Conservation (phyloP, 2,888 invertebrate genomes). For the Papilio gigon region DNA sequence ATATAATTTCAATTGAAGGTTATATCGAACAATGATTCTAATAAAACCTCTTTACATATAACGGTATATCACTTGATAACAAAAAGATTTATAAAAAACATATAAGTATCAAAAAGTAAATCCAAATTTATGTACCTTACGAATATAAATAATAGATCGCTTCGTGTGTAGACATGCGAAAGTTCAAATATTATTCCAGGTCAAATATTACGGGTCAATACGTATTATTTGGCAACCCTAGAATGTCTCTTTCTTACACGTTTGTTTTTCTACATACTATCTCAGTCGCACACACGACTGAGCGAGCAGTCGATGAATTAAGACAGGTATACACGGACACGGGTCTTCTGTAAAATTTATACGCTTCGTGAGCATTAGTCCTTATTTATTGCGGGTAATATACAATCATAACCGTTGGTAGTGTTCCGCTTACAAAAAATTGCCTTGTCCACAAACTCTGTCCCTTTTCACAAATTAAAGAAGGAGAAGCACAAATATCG, state of each 20-base stretch:
- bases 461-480: too few relatives aligned
- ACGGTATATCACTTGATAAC: background rate
- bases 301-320: conserved; percentile 35
- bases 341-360: conserved; percentile 33
- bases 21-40: background rate
- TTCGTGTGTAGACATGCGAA: conserved; percentile 20
- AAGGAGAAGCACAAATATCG: too few relatives aligned
- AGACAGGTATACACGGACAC: conserved; percentile 23
- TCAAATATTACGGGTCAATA: conserved; percentile 40
- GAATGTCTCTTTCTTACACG: conserved; percentile 32
- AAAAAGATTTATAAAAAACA: background rate
- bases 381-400: conserved; percentile 35
- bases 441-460: too few relatives aligned
- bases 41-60: background rate
- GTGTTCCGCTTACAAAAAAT: too few relatives aligned
- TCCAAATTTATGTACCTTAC: conserved; percentile 41
- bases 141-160: conserved; percentile 24
- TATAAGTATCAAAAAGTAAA: background rate
- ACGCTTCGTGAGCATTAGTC: conserved; percentile 28
- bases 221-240: conserved; percentile 40
- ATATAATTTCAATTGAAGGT: background rate
- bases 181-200: conserved; percentile 39
- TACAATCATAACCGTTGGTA: too few relatives aligned
- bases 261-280: conserved; percentile 8
- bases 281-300: conserved; percentile 29